These are phyloP conservation scores for Plodia interpunctella DNA, from an alignment of 1,140 invertebrate genomes.

Conservation along the genomic window DNA sequence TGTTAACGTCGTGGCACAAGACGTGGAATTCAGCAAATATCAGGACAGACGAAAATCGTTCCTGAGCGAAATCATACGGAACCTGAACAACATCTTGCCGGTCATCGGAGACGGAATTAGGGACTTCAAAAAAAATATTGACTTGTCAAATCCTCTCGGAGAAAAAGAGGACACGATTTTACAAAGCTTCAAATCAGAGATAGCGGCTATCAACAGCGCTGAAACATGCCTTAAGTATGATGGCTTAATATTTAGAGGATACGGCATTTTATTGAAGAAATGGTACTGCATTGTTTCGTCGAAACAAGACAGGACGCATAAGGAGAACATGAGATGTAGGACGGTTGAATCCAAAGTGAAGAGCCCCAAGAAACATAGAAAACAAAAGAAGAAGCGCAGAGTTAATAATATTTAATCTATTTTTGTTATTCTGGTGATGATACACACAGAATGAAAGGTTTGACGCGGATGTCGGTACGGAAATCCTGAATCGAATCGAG, in stretches of 20 bases:
- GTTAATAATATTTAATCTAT: constrained; percentile 21
- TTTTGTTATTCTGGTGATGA: constrained; percentile 31
- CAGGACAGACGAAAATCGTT: constrained; percentile 44
- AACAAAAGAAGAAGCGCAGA: constrained; percentile 30
- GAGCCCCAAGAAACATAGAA: constrained; percentile 3
- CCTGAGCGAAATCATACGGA: constrained; percentile 33
- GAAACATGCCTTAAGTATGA: constrained; percentile 49
- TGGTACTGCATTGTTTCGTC: constrained; percentile 37
- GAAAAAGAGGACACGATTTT: not conserved
- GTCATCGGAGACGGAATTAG: not conserved
- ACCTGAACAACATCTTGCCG: not conserved
- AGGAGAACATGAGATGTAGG: not conserved
- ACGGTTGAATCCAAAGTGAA: not conserved
- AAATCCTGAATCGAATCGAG: constrained; percentile 12
- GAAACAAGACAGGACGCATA: not conserved
- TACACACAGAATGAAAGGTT: too few relatives aligned
- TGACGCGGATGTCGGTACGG: too few relatives aligned
- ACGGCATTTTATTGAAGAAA: constrained; percentile 59
- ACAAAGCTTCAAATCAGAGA: not conserved
- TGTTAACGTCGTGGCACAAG: constrained; percentile 45
- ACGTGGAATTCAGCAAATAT: constrained; percentile 51
- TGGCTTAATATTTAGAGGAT: constrained; percentile 57
- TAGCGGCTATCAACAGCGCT: not conserved
- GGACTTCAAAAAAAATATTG: not conserved
- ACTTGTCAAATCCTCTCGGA: not conserved